These are phyloP conservation scores for Discoglossus pictus DNA, from an alignment of 2,797 vertebrate genomes.

Conservation along the genomic window DNA sequence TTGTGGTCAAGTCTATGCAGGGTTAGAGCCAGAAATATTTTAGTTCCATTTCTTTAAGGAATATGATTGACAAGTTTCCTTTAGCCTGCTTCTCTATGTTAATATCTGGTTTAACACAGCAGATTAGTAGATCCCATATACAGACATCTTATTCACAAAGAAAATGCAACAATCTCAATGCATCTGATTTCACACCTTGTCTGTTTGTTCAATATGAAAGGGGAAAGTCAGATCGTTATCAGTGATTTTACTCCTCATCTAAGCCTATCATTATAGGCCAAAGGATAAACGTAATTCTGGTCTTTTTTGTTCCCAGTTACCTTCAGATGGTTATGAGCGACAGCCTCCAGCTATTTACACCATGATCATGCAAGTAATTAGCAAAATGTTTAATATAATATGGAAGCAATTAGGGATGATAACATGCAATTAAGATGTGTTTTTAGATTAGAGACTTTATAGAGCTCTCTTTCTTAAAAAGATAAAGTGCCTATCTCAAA, in stretches of 20 bases:
- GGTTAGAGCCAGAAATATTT: too few species aligned
- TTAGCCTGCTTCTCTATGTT: too few species aligned
- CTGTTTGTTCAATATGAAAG: conserved; percentile 58
- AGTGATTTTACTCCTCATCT: conserved; percentile 60
- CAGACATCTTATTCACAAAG: too few species aligned
- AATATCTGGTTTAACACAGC: too few species aligned
- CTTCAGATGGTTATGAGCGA: conserved; percentile 76
- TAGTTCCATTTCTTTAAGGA: too few species aligned
- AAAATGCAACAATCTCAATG: too few species aligned
- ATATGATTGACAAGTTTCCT: too few species aligned
- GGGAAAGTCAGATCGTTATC: conserved; percentile 59
- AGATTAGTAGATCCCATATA: too few species aligned
- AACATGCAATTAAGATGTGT: conserved; percentile 99
- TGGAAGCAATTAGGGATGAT: conserved; percentile 98
- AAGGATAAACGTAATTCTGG: conserved; percentile 70
- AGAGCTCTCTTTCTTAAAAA: conserved; percentile 86
- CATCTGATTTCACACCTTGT: conserved; percentile 42
- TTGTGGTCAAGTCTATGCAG: too few species aligned
- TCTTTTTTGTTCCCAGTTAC: conserved; percentile 73
- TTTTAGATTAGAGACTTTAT: conserved; percentile 88
- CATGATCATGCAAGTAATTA: conserved; percentile 97
- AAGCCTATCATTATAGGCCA: conserved; percentile 55
- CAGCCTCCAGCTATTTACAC: conserved; percentile 94
- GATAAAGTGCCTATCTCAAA: conserved; percentile 96
- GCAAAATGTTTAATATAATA: conserved; percentile 99